Percentiles rank a stretch among this genome's conserved stretches.
phyloP scores from a whole-genome alignment of 2,797 vertebrate genomes.

The Liparis tanakae region DNA sequence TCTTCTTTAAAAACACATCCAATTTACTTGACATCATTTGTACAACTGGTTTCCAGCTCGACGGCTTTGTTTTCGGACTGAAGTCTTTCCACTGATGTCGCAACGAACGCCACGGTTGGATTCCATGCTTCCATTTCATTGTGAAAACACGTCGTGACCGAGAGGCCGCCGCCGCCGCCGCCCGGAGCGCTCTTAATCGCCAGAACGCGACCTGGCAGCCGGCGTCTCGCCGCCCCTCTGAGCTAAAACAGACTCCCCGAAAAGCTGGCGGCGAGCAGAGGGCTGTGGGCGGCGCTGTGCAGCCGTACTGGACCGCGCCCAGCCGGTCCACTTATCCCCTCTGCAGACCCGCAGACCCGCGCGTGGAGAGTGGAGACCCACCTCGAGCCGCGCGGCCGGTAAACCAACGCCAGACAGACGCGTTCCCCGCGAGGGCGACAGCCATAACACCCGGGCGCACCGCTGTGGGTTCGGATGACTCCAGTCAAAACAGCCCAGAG shows the following conservation, averaged over 20 bases:
- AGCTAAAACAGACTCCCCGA: slow-evolving; percentile 35
- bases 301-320: slow-evolving; percentile 54
- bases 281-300: slow-evolving; percentile 36
- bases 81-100: slow-evolving; percentile 53
- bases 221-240: slow-evolving; percentile 4
- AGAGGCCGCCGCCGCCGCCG: slow-evolving; percentile 59
- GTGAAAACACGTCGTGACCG: slow-evolving; percentile 17
- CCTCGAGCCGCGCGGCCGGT: neutral
- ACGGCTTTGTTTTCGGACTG: slow-evolving; percentile 11
- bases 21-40: slow-evolving; percentile 44
- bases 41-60: slow-evolving; percentile 53
- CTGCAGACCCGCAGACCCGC: slow-evolving; percentile 20
- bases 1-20: slow-evolving; percentile 1
- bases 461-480: slow-evolving; percentile 33
- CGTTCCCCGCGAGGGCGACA: slow-evolving; percentile 41
- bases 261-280: slow-evolving; percentile 32
- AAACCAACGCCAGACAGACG: slow-evolving; percentile 16
- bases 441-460: slow-evolving; percentile 59
- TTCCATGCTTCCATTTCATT: slow-evolving; percentile 33
- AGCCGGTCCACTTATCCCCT: slow-evolving; percentile 32
- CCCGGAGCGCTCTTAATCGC: slow-evolving; percentile 35
- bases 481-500: slow-evolving; percentile 68
- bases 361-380: slow-evolving; percentile 4
- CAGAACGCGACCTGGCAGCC: slow-evolving; percentile 47
- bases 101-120: slow-evolving; percentile 26